Base-by-base conservation (phyloP, 2,113 vertebrate species). In the Pangasianodon gigas region DNA sequence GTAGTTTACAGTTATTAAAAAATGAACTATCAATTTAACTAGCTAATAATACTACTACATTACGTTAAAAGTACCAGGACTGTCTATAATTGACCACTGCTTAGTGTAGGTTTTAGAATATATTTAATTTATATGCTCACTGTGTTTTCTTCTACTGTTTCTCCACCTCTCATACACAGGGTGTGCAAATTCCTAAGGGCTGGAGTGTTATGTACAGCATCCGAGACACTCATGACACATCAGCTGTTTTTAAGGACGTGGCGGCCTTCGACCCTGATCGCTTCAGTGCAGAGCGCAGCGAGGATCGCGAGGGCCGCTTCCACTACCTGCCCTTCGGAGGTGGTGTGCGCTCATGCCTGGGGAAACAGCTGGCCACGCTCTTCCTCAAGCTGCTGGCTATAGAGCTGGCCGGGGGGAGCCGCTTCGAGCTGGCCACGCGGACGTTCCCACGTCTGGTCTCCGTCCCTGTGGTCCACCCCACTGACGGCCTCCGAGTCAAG, bases 151-250 rank as follows among this genome's bases (percentile, higher is more conserved):
- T 29, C 26, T 88, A 3, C n/a, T 37, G 16, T 85, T 84, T 62
- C 51, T 46, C 67, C 13, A 11, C 24, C n/a, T 52, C 89, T 0
- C n/a, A 46, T 71, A 48, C 1, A 6, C 95, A 99, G 98, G 98
- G 98, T 37, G 98, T 98, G 74, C 98, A 99, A 92, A 98, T 99
- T 84, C 98, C 98, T 74, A 99, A 99, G 86, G 98, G 98, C 83
- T 99, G 98, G 98, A 98, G 98, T 0, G 98, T 99, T 77, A 98
- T 99, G 97, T 99, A 99, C 95, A 99, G 98, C 95, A 99, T 99
- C 93, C 96, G 98, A 32, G 98, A 99, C 94, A 99, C 98, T 21
- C 98, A 99, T 0, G 98, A 99, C 96, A 99, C 98, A 0, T 96
- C 98, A 0, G 96, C 98, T 0, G 97, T 99, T 83, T 99, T 99